Evolutionary conservation across 2,113 vertebrate genomes (phyloP).

Genomic region (Hepsetus odoe): DNA sequence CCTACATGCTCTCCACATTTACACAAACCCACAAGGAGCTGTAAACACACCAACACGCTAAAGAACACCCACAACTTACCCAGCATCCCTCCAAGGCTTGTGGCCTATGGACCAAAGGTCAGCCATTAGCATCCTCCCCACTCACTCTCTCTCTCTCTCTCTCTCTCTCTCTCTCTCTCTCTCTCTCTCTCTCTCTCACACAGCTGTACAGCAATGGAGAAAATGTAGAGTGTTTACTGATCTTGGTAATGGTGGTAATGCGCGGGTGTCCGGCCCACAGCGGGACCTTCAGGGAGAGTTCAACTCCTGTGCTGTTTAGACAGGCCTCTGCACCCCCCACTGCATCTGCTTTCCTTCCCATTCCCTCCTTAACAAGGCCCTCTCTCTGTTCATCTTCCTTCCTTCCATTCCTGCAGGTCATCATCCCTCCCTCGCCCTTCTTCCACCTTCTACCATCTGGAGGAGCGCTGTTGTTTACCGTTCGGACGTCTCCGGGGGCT

Average conservation of each 20-base stretch:
- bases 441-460: slow-evolving; percentile 13
- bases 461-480: slow-evolving; percentile 9
- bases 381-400: neutral
- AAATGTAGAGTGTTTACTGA: slow-evolving; percentile 42
- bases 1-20: neutral
- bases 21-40: slow-evolving; percentile 1
- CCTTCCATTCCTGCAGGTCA: neutral
- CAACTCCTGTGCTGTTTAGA: slow-evolving; percentile 48
- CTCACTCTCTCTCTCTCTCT: neutral
- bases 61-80: neutral
- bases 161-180: neutral
- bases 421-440: neutral
- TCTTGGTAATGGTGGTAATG: slow-evolving; percentile 12
- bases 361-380: slow-evolving; percentile 19
- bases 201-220: slow-evolving; percentile 19
- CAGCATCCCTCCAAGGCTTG: neutral
- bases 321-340: slow-evolving; percentile 39
- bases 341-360: slow-evolving; percentile 42
- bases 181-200: neutral
- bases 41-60: neutral
- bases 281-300: neutral
- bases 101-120: neutral
- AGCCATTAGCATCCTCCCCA: slow-evolving; percentile 1
- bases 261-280: slow-evolving; percentile 6
- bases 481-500: neutral